Base-by-base conservation (phyloP, 2,113 vertebrate species). In the Carlito syrichta region DNA sequence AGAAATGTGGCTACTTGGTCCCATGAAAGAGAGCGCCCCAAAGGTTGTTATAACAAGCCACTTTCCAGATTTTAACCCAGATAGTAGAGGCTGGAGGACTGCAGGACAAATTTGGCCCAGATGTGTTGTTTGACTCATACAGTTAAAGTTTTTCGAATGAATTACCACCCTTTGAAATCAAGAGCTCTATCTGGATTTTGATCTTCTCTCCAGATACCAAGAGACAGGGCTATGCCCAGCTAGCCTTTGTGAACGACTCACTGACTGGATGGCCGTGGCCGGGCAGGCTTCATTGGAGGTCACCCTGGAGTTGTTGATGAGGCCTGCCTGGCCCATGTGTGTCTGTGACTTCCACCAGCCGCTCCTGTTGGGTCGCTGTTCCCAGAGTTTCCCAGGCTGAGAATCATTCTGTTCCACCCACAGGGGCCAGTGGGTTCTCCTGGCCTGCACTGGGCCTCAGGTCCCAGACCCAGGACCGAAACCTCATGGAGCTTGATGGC, bases 331-430 rank as follows among this genome's bases (percentile, higher is more conserved):
- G 23, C 13, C 14, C 3, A 0, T 0, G 3, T 8, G 25, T 1
- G 0, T 48, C 38, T 3, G 0, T 9, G 45, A 10, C 48, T 63
- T 43, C 35, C 5, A 27, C 20, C 22, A 1, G 56, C 11, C 7
- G 0, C 19, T 32, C 30, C 25, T 52, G 0, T 17, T 63, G 45
- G 14, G 30, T 27, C 27, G 12, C 20, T 23, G 43, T 13, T 71
- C 19, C 74, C 30, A 20, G 27, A 32, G 22, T 19, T 23, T 32
- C 54, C 66, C 12, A 6, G 30, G 32, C 54, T 78, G 54, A 52
- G 56, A 84, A 25, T 19, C 79, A 4, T 30, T n/a, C 16, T 25
- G 54, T 40, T 40, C 45, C 40, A 48, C 56, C 45, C 38, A 23
- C 1, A 27, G n/a, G 5, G 20, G 30, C 48, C 14, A 5, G 0